A percentile compares a stretch with the other conserved stretches of the same genome.
Evolutionary conservation across 2,888 invertebrate genomes (phyloP).

Genomic region (Antheraea assamensis): DNA sequence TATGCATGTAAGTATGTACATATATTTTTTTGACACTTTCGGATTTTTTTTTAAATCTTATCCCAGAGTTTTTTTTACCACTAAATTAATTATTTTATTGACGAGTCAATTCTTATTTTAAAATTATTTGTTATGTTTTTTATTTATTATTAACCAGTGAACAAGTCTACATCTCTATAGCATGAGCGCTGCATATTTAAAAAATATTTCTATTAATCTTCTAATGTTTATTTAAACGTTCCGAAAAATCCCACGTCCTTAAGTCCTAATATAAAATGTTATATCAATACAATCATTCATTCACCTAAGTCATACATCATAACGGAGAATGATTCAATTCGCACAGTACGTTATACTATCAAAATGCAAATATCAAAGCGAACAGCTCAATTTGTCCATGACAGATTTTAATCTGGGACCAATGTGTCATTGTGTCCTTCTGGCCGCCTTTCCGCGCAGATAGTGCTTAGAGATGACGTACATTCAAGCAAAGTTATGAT

Average conservation of each 20-base stretch:
- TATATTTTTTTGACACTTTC: no score
- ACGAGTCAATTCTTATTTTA: no score
- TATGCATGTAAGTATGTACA: no score
- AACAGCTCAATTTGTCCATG: slow-evolving; percentile 62
- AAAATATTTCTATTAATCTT: slow-evolving; percentile 24
- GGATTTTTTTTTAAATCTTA: no score
- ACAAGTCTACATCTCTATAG: background rate
- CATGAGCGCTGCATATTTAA: background rate
- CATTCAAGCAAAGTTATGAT: background rate
- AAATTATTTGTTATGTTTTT: no score
- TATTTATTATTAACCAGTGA: no score
- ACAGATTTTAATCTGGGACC: slow-evolving; percentile 62
- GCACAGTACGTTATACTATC: slow-evolving; percentile 24
- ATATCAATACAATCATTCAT: slow-evolving; percentile 6
- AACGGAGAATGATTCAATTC: slow-evolving; percentile 13
- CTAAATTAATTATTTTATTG: no score
- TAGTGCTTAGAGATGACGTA: background rate
- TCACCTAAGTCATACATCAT: background rate
- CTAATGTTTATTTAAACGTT: background rate
- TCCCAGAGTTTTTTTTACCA: no score
- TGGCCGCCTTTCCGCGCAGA: background rate
- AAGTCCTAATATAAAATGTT: slow-evolving; percentile 5
- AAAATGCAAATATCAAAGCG: slow-evolving; percentile 42
- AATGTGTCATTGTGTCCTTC: background rate
- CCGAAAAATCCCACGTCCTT: slow-evolving; percentile 18